These are phyloP conservation scores for Platycnemis pennipes DNA, from an alignment of 2,888 invertebrate genomes.

Conservation along the genomic window DNA sequence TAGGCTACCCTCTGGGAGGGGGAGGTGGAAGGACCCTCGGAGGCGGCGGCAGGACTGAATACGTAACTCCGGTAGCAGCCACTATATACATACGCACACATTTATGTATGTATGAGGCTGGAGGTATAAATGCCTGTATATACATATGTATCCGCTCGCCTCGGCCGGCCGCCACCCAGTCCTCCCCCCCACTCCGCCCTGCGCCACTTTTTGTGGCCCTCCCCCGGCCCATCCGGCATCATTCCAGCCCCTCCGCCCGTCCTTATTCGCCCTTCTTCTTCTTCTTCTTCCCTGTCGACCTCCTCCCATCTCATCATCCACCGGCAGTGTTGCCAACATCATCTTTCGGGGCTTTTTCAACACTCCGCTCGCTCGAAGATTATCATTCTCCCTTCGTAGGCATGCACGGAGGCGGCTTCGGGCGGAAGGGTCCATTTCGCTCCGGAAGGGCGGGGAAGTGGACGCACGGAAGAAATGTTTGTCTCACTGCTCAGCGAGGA, in stretches of 20 bases:
- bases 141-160: constrained; percentile 43
- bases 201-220: constrained; percentile 56
- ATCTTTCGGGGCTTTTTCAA: neutral
- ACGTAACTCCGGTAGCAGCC: constrained; percentile 67
- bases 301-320: neutral
- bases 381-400: neutral
- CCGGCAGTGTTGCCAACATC: constrained; percentile 34
- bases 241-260: neutral
- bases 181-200: neutral
- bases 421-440: neutral
- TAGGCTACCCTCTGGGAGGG: constrained; percentile 43
- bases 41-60: constrained; percentile 62
- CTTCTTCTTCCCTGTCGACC: neutral
- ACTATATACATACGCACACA: constrained; percentile 41
- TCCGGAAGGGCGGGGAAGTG: neutral
- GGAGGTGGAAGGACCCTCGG: neutral
- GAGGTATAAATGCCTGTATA: neutral
- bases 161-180: neutral
- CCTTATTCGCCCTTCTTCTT: neutral
- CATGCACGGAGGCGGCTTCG: neutral
- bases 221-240: neutral
- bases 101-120: neutral
- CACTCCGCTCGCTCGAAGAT: neutral
- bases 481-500: too few species aligned
- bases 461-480: too few species aligned